Evolutionary conservation across 2,888 invertebrate species (phyloP).

Genomic region (Drosophila flavopinicola): DNA sequence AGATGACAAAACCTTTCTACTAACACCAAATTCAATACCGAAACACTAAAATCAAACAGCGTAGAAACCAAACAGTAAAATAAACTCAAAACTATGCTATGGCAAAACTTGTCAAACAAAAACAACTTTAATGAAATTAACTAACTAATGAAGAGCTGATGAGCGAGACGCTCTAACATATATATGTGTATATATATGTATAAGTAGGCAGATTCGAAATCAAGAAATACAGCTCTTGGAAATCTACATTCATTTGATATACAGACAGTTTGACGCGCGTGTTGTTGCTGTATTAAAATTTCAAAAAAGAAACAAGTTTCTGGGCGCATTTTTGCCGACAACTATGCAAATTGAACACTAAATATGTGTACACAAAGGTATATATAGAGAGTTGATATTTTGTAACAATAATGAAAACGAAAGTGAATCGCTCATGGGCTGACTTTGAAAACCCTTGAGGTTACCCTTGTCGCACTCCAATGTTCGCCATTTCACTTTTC

Average conservation of each 20-base stretch:
- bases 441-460: slow-evolving; percentile 68
- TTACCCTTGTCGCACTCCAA: slow-evolving; percentile 64
- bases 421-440: slow-evolving; percentile 57
- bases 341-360: slow-evolving; percentile 71
- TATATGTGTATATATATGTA: slow-evolving; percentile 5
- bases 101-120: slow-evolving; percentile 41
- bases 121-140: slow-evolving; percentile 70
- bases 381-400: slow-evolving; percentile 57
- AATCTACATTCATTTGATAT: slow-evolving; percentile 61
- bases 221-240: slow-evolving; percentile 60
- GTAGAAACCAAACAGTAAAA: slow-evolving; percentile 26
- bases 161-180: slow-evolving; percentile 46
- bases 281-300: slow-evolving; percentile 23
- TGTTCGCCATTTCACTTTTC: slow-evolving; percentile 70
- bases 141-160: slow-evolving; percentile 72
- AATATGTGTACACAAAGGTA: slow-evolving; percentile 37
- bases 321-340: slow-evolving; percentile 58
- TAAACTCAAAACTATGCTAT: slow-evolving; percentile 24
- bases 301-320: slow-evolving; percentile 58
- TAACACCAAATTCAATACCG: slow-evolving; percentile 36
- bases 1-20: slow-evolving; percentile 50
- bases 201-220: slow-evolving; percentile 33
- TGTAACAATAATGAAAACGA: slow-evolving; percentile 72
- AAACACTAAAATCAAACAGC: slow-evolving; percentile 42
- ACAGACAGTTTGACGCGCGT: slow-evolving; percentile 69